Evolutionary conservation across 2,113 vertebrate genomes (phyloP).

Genomic region (Aix galericulata): DNA sequence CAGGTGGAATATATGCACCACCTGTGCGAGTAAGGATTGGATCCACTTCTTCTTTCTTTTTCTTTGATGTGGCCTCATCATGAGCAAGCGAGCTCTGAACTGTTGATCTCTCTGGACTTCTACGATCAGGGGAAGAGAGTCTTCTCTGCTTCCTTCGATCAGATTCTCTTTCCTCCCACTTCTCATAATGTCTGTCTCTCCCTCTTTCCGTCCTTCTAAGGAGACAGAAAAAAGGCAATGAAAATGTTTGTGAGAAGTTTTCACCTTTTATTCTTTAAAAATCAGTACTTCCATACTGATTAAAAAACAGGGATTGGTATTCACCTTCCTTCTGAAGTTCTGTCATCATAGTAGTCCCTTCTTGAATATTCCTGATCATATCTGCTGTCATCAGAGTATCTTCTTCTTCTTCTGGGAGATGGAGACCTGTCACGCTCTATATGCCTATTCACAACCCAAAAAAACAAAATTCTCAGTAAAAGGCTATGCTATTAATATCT

Average conservation of each 20-base stretch:
- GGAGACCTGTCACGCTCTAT: constrained; percentile 64
- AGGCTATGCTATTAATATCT: not conserved
- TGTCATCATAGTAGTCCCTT: constrained; percentile 74
- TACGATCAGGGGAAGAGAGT: constrained; percentile 75
- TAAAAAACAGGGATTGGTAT: not conserved
- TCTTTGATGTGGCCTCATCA: constrained; percentile 83
- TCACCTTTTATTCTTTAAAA: not conserved
- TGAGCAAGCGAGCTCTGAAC: constrained; percentile 62
- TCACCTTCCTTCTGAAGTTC: constrained; percentile 71
- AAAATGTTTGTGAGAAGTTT: not conserved
- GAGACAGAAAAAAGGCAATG: not conserved
- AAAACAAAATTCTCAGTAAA: constrained; percentile 3
- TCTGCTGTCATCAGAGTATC: constrained; percentile 74
- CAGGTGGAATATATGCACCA: constrained; percentile 96
- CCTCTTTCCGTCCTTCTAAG: constrained; percentile 57
- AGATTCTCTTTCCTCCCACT: constrained; percentile 77
- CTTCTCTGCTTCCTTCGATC: constrained; percentile 83
- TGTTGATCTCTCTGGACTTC: constrained; percentile 58
- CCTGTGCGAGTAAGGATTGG: constrained; percentile 95
- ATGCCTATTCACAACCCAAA: constrained; percentile 47
- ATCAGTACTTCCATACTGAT: not conserved
- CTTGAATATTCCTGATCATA: constrained; percentile 76
- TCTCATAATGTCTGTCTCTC: constrained; percentile 58
- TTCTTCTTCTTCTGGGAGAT: constrained; percentile 72
- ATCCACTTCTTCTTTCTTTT: constrained; percentile 94